Evolutionary conservation across 35 echinoderm and acorn worm genomes (phyloP).

Genomic region (Ptychodera flava): DNA sequence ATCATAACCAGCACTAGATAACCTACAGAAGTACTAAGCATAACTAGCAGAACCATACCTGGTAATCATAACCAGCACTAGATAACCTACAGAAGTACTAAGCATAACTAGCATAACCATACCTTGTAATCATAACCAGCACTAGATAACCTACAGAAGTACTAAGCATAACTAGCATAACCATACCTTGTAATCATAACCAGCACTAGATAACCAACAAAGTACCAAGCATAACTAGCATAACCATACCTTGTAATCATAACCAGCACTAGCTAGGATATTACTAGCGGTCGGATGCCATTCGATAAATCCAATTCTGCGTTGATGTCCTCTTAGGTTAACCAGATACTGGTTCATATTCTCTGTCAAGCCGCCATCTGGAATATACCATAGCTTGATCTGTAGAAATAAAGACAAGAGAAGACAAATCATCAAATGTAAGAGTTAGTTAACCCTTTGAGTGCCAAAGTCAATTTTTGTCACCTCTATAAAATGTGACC

Average conservation of each 20-base stretch:
- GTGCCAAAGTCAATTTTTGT: too few species aligned
- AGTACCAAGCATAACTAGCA: background rate
- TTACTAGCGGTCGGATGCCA: constrained; percentile 91
- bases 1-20: too few species aligned
- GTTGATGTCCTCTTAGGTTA: constrained; percentile 45
- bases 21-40: too few species aligned
- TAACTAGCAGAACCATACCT: background rate
- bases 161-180: background rate
- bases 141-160: background rate
- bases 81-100: background rate
- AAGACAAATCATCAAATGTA: too few species aligned
- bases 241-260: constrained; percentile 66
- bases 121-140: background rate
- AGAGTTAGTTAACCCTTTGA: too few species aligned
- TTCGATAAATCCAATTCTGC: constrained; percentile 56
- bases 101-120: background rate
- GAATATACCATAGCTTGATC: constrained; percentile 88
- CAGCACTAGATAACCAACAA: background rate
- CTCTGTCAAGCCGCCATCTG: constrained; percentile 49
- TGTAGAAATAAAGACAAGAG: constrained; percentile 10
- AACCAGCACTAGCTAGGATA: constrained; percentile 75
- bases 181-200: background rate
- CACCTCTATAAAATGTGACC: too few species aligned
- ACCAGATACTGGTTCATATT: constrained; percentile 33
- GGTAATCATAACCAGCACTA: background rate